Evolutionary conservation across 92 coral and sea anemone species (phyloP).

Genomic region (Plumapathes pennacea): DNA sequence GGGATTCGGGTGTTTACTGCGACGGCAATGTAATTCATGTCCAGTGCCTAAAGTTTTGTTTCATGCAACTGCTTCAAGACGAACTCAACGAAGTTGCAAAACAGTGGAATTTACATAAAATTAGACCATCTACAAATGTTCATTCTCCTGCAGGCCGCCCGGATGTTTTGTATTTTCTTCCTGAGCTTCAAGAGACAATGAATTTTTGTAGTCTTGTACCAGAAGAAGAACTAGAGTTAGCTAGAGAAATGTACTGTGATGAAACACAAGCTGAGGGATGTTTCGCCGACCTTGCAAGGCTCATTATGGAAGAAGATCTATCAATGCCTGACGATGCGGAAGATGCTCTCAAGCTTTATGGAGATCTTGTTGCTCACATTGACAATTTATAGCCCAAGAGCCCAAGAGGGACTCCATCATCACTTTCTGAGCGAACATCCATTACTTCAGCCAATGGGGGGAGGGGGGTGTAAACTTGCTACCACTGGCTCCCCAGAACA

Average conservation of each 20-base stretch:
- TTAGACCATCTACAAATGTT: conserved; percentile 29
- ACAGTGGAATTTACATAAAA: conserved; percentile 40
- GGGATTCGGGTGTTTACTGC: conserved; percentile 14
- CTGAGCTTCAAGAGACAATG: conserved; percentile 17
- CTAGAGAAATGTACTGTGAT: conserved; percentile 20
- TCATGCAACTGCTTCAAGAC: conserved; percentile 24
- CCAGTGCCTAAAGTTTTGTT: conserved; percentile 17
- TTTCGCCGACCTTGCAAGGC: conserved; percentile 38
- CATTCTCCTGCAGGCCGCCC: conserved; percentile 36
- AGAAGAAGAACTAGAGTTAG: conserved; percentile 25
- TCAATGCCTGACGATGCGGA: background rate
- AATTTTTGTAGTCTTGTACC: conserved; percentile 24
- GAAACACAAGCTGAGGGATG: conserved; percentile 24
- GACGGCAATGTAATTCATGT: conserved; percentile 13
- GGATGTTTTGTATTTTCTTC: conserved; percentile 39
- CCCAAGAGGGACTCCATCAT: too few relatives aligned
- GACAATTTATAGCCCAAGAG: conserved; percentile 5
- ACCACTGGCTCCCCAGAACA: too few relatives aligned
- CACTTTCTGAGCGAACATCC: too few relatives aligned
- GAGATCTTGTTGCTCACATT: conserved; percentile 10
- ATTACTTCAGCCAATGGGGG: too few relatives aligned
- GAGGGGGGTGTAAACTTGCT: too few relatives aligned
- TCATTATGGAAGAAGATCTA: conserved; percentile 31
- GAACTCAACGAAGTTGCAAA: conserved; percentile 32
- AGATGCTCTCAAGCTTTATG: conserved; percentile 15